phyloP scores from a whole-genome alignment of 1,140 invertebrate species.

The Ylistrum balloti region DNA sequence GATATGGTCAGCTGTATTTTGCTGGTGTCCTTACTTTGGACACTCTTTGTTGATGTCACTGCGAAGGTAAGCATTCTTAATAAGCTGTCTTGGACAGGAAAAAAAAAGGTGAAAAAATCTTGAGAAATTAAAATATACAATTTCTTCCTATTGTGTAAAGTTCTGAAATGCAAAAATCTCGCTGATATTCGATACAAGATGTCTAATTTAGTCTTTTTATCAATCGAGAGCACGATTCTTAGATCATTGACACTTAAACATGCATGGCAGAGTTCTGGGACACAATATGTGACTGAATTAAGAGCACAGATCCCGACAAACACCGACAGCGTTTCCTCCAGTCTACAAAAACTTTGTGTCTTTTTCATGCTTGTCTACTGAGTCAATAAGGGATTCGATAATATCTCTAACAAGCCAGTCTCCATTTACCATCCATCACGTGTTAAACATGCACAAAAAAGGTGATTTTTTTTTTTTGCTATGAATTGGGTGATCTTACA shows the following conservation, averaged over 20 bases:
- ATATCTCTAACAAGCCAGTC: background rate
- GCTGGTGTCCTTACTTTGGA: background rate
- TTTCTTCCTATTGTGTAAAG: too few species aligned
- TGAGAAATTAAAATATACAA: too few species aligned
- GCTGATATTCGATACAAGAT: too few species aligned
- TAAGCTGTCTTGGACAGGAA: background rate
- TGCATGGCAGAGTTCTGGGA: too few species aligned
- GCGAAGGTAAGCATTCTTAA: background rate
- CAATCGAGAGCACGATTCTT: too few species aligned
- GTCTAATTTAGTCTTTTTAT: too few species aligned
- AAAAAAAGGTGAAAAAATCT: background rate
- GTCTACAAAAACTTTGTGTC: background rate
- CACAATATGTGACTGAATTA: too few species aligned
- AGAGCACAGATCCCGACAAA: too few species aligned
- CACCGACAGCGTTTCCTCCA: background rate
- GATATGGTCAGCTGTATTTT: background rate
- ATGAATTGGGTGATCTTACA: background rate
- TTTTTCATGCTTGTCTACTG: background rate
- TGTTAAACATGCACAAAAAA: constrained; percentile 17
- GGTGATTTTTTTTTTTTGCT: background rate
- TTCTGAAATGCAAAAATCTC: too few species aligned
- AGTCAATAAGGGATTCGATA: background rate
- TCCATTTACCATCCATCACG: constrained; percentile 15
- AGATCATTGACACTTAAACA: too few species aligned
- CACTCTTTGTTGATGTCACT: background rate